Conservation (phyloP, 2,888 invertebrate species). For the Dromius quadrimaculatus region DNA sequence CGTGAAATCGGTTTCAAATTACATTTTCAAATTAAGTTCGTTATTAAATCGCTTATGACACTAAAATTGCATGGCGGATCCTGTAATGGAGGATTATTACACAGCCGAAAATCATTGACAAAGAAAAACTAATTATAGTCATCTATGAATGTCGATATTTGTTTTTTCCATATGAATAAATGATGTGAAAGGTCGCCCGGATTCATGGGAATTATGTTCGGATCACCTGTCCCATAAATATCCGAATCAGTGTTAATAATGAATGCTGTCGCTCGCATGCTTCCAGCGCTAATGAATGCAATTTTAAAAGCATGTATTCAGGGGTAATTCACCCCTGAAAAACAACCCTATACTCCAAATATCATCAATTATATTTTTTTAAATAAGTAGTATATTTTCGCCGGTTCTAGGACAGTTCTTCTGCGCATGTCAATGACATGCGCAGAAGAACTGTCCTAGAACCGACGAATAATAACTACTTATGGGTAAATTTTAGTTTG, state of each 20-base stretch:
- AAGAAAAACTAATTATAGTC: constrained; percentile 25
- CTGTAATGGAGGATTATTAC: constrained; percentile 19
- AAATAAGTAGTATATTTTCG: no score
- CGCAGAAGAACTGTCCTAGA: no score
- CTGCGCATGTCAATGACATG: no score
- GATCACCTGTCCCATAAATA: constrained; percentile 36
- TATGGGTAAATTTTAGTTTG: no score
- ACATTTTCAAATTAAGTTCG: constrained; percentile 51
- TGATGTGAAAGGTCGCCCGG: not conserved
- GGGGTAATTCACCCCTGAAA: not conserved
- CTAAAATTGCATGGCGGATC: constrained; percentile 42
- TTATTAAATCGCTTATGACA: constrained; percentile 50
- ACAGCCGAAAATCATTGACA: constrained; percentile 9
- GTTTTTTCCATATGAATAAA: constrained; percentile 2
- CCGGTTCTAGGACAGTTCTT: no score
- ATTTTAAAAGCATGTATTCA: constrained; percentile 26
- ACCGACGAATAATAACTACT: no score
- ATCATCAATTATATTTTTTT: not conserved
- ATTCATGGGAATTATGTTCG: constrained; percentile 5
- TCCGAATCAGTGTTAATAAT: constrained; percentile 38
- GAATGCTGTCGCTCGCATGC: constrained; percentile 28
- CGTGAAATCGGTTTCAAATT: constrained; percentile 49
- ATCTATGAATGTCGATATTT: not conserved
- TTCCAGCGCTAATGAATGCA: constrained; percentile 12
- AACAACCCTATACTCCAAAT: not conserved